Percentiles rank a stretch among this genome's conserved stretches.
phyloP scores from a whole-genome alignment of 1,140 invertebrate genomes.

The Ceratitis capitata region DNA sequence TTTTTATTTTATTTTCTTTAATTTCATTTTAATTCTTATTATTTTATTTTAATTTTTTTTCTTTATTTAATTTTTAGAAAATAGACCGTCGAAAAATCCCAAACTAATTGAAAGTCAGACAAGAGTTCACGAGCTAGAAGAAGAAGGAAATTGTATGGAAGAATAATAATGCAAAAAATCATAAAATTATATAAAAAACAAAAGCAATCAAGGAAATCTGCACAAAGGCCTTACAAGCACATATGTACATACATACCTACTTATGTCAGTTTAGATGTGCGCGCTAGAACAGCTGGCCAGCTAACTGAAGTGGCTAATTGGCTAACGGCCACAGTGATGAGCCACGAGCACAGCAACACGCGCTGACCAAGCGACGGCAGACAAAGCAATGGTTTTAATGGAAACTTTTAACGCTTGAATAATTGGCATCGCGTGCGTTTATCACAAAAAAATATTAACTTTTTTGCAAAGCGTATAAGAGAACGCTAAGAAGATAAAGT shows the following conservation, averaged over 20 bases:
- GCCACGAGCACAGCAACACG: too few species aligned
- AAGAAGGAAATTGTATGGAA: not conserved
- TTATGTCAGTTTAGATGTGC: not conserved
- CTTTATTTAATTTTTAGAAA: too few species aligned
- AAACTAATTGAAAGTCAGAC: not conserved
- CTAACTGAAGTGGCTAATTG: constrained; percentile 20
- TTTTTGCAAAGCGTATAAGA: not conserved
- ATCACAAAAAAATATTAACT: not conserved
- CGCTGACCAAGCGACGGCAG: not conserved
- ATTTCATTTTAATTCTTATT: too few species aligned
- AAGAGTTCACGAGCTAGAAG: not conserved
- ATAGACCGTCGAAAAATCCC: not conserved
- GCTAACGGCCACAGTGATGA: constrained; percentile 29
- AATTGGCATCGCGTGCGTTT: constrained; percentile 41
- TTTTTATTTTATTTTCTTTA: too few species aligned
- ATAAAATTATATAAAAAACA: not conserved
- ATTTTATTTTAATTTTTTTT: too few species aligned
- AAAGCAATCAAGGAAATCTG: not conserved
- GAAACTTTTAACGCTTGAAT: constrained; percentile 43
- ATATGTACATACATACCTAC: not conserved
- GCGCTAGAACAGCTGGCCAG: not conserved
- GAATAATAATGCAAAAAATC: not conserved
- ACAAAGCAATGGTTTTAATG: not conserved
- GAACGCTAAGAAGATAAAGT: not conserved
- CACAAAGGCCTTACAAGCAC: not conserved